Conservation (phyloP, 2,113 vertebrate genomes). For the Mugil cephalus region DNA sequence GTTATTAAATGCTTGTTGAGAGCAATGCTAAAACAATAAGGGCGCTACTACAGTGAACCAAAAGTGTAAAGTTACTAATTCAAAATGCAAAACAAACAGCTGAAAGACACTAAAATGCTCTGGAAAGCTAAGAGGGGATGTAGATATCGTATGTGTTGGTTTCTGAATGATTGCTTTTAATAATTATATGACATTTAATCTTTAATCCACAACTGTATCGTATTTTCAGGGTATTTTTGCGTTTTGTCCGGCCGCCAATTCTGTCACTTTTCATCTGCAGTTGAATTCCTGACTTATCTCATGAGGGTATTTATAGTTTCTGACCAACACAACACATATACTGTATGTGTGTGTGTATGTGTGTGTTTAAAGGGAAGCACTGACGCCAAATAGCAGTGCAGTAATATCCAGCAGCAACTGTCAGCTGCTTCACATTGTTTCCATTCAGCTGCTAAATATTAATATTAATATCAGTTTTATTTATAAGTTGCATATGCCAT, state of each 20-base stretch:
- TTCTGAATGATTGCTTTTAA: no score
- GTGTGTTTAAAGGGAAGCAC: conserved; percentile 10
- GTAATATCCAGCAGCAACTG: conserved; percentile 22
- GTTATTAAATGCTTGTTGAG: no score
- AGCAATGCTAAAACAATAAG: no score
- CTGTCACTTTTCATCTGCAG: conserved; percentile 28
- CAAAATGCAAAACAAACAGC: no score
- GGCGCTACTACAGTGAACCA: no score
- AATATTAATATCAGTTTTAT: neutral
- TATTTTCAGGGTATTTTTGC: no score
- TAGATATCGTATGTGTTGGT: no score
- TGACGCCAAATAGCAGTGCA: neutral
- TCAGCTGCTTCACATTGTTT: conserved; percentile 56
- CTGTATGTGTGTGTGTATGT: conserved; percentile 29
- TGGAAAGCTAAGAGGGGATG: no score
- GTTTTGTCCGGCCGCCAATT: neutral
- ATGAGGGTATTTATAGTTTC: conserved; percentile 77
- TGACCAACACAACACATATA: conserved; percentile 37
- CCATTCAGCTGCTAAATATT: conserved; percentile 16
- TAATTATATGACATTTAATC: no score
- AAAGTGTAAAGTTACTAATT: no score
- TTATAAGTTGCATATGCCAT: neutral
- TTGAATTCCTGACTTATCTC: conserved; percentile 65
- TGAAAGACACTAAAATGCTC: no score
- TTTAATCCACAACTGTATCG: no score